Base-by-base conservation (phyloP, 2,888 invertebrate genomes). In the Neoascia interrupta region DNA sequence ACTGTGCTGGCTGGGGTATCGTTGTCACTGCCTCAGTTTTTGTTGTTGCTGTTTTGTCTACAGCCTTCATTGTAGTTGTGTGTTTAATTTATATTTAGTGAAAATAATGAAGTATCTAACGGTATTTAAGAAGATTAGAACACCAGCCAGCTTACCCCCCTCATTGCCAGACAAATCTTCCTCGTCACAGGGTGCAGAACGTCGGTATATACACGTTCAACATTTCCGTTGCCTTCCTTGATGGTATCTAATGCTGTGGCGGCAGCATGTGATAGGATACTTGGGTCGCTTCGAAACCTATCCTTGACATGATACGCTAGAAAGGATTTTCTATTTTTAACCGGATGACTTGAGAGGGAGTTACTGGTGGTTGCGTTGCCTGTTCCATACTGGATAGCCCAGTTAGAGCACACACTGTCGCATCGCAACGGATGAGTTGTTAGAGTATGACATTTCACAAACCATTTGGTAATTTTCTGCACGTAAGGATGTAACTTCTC, bases 71-170 rank as follows among this genome's bases (percentile, higher is more conserved):
- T 53, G 53, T 64, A 43, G 49, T 49, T 73, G 68, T 79, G 61
- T 56, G 49, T 79, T 79, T 73, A 66, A 79, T 79, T 73, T 73
- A 73, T 72, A 73, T 79, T 79, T 73, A 73, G 73, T 73, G 73
- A 73, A 68, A 79, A 79, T 73, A 79, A 79, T 79, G 79, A 79
- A 79, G 73, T 73, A 68, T 79, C 73, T 73, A 79, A 73, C 79
- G 66, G 73, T 79, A 73, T 79, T 68, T 79, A 79, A 66, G 60
- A 36, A 73, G 79, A 79, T 79, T 73, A 79, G 49, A 61, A 49
- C 70, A 53, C 63, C 70, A 70, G 69, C 56, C 36, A 49, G 36
- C 34, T 34, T 36, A 28, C 43, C 41, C 66, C 41, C 21, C 36
- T 49, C 28, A 19, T 26, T 47, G 68, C 23, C 23, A 37, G 10